Percentiles rank a stretch among this genome's conserved stretches.
These are phyloP conservation scores for Pachydiplax longipennis DNA, from an alignment of 2,888 invertebrate genomes.

Conservation along the genomic window DNA sequence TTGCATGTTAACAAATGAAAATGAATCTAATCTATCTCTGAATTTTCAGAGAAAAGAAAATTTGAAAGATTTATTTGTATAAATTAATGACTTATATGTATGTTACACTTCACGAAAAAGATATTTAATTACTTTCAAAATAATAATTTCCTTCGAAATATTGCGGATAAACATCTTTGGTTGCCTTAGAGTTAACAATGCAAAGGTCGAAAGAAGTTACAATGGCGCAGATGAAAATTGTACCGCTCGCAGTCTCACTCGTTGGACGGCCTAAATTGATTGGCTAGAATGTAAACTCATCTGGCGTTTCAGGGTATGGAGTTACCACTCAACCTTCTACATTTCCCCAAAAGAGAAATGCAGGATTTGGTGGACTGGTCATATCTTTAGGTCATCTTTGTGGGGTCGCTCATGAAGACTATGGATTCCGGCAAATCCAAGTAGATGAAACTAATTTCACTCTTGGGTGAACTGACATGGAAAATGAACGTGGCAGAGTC, in stretches of 20 bases:
- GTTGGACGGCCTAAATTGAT: not conserved
- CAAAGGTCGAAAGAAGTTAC: not conserved
- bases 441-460: constrained; percentile 36
- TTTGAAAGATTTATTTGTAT: too few relatives aligned
- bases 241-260: not conserved
- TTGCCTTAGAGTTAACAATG: too few relatives aligned
- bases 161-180: too few relatives aligned
- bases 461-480: not conserved
- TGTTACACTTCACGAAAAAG: too few relatives aligned
- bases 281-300: not conserved
- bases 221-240: not conserved
- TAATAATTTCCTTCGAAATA: too few relatives aligned
- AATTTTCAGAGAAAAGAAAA: too few relatives aligned
- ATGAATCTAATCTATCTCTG: too few relatives aligned
- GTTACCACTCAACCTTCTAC: not conserved
- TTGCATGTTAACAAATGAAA: too few relatives aligned
- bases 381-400: not conserved
- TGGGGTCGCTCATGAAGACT: constrained; percentile 2
- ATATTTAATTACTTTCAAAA: too few relatives aligned
- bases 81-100: too few relatives aligned
- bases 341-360: not conserved
- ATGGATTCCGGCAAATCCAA: not conserved
- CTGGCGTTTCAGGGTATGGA: not conserved
- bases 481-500: not conserved
- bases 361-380: not conserved